A percentile compares a stretch with the other conserved stretches of the same genome.
phyloP scores from a whole-genome alignment of 2,888 invertebrate species.

The Leptinotarsa rubiginosa region DNA sequence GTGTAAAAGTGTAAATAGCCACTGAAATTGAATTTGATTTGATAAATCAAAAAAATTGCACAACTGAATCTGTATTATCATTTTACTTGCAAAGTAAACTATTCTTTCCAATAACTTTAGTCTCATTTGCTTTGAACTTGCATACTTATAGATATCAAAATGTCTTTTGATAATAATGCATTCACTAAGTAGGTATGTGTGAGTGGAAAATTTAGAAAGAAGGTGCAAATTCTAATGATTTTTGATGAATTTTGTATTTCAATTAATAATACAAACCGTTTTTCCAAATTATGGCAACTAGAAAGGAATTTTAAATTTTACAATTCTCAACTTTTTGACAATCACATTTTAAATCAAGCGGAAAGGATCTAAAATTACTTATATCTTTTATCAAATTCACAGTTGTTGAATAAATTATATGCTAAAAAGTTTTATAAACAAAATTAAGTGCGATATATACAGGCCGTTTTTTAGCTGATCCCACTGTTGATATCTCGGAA shows the following conservation, averaged over 20 bases:
- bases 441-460: no score
- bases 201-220: conserved; percentile 2
- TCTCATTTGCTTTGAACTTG: neutral
- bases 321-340: neutral
- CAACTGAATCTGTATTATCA: neutral
- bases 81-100: no score
- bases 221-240: conserved; percentile 19
- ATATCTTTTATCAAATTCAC: neutral
- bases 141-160: neutral
- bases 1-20: no score
- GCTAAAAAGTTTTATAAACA: no score
- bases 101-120: neutral
- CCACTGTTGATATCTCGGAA: no score
- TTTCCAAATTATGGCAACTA: conserved; percentile 21
- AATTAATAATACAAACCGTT: conserved; percentile 29
- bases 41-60: neutral
- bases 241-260: neutral
- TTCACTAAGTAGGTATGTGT: neutral
- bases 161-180: neutral
- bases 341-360: neutral
- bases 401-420: no score
- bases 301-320: conserved; percentile 26
- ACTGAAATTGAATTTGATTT: neutral
- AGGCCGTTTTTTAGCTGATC: no score
- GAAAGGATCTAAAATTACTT: no score